These are phyloP conservation scores for Perithous albicinctus DNA, from an alignment of 2,888 invertebrate species.

Conservation along the genomic window DNA sequence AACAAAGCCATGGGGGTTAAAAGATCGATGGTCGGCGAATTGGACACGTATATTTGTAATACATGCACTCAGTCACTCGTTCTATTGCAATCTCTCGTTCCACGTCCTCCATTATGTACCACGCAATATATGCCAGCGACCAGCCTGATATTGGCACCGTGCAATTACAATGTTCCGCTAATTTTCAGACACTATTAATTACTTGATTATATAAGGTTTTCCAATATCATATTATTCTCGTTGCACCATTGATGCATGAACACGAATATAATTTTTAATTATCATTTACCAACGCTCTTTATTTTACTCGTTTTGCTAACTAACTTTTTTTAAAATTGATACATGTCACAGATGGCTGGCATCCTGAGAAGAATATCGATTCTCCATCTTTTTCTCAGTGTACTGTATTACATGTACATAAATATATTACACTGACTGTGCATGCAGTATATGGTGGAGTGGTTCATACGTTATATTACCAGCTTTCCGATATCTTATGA, in stretches of 20 bases:
- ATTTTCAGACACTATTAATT: constrained; percentile 52
- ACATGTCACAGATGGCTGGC: no score
- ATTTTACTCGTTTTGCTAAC: background rate
- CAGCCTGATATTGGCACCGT: constrained; percentile 38
- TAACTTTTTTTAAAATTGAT: no score
- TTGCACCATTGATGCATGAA: constrained; percentile 23
- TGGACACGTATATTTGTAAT: constrained; percentile 12
- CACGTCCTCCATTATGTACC: constrained; percentile 24
- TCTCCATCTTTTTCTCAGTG: no score
- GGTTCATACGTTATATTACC: constrained; percentile 34
- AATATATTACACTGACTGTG: background rate
- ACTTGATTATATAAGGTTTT: constrained; percentile 47
- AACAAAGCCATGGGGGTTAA: constrained; percentile 25
- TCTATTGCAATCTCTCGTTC: constrained; percentile 20
- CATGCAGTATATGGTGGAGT: background rate
- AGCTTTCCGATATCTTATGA: constrained; percentile 54
- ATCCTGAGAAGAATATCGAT: no score
- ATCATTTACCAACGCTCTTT: background rate
- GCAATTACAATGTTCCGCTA: constrained; percentile 46
- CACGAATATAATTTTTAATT: constrained; percentile 25
- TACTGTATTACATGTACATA: background rate
- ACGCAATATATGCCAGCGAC: constrained; percentile 15
- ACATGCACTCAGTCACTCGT: constrained; percentile 21
- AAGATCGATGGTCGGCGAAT: constrained; percentile 27
- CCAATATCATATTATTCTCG: constrained; percentile 12